A percentile compares a stretch with the other conserved stretches of the same genome.
Evolutionary conservation across 2,113 vertebrate genomes (phyloP).

Genomic region (Agapornis roseicollis): DNA sequence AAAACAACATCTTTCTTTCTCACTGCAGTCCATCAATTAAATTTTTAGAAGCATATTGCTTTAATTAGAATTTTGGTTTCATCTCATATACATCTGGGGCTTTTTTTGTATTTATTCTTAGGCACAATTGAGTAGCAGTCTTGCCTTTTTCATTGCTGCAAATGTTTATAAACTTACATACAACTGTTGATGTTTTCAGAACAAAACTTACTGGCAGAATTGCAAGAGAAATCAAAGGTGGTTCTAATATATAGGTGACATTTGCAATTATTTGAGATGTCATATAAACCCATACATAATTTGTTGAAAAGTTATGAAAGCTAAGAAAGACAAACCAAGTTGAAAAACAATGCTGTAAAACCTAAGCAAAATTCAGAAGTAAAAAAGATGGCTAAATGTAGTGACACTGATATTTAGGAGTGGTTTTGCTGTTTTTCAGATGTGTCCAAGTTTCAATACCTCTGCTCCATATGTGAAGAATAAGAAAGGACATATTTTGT

Average conservation of each 20-base stretch:
- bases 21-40: neutral
- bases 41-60: neutral
- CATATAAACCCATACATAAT: neutral
- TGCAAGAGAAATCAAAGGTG: neutral
- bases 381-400: neutral
- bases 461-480: constrained; percentile 52
- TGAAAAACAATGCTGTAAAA: neutral
- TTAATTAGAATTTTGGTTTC: neutral
- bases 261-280: neutral
- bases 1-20: neutral
- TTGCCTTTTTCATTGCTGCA: neutral
- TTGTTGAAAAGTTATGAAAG: neutral
- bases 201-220: neutral
- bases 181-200: neutral
- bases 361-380: rapidly evolving
- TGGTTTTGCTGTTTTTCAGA: constrained; percentile 35
- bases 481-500: constrained; percentile 53
- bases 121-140: neutral
- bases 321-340: neutral
- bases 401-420: neutral
- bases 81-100: neutral
- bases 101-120: neutral
- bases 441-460: constrained; percentile 28
- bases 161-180: neutral
- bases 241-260: neutral